Evolutionary conservation across 2,797 vertebrate species (phyloP), one percentile per base, ranked within the genome.

Genomic region (Sebastes flavidus): DNA sequence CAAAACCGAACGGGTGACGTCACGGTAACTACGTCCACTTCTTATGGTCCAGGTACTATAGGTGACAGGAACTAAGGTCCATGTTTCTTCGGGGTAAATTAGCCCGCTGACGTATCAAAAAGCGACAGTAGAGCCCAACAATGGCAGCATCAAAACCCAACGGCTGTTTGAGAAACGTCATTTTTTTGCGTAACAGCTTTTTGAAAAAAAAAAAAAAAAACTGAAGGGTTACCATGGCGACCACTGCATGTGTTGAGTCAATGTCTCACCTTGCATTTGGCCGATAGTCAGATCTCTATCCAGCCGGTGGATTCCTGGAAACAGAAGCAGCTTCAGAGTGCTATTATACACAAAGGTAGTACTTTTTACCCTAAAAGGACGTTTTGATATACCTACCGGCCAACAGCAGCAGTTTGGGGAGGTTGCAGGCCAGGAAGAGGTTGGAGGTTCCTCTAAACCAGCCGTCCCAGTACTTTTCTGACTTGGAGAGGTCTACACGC

Each of bases 401-500:
- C 70, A 95, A n/a, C 5, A 95, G 87, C 72, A 96, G 88, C 10
- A 96, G 93, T 72, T 95, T 96, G 22, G 93, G 94, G 30, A 96
- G 72, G 65, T 94, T 93, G 63, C 92, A 95, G 65, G 90, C 76
- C 46, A 95, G 91, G 77, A 96, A 96, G 58, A 95, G 93, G 77
- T 92, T 93, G 13, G 94, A 95, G 30, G 94, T 94, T 65, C 95
- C 94, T 77, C 93, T 85, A 29, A 95, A 96, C 95, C 95, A 95
- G 75, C 92, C 93, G 2, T 95, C 94, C 94, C 94, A 96, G 16
- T 94, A 94, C 78, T 94, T 94, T 24, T 95, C 95, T 2, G 93
- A 94, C 84, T 95, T 95, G 1, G 95, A 95, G 63, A 94, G 85
- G 54, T 96, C 94, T 1, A 95, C 90, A 59, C 91, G 88, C 94